These are phyloP conservation scores for Xenopus laevis DNA, from an alignment of 2,113 vertebrate genomes.

Conservation along the genomic window DNA sequence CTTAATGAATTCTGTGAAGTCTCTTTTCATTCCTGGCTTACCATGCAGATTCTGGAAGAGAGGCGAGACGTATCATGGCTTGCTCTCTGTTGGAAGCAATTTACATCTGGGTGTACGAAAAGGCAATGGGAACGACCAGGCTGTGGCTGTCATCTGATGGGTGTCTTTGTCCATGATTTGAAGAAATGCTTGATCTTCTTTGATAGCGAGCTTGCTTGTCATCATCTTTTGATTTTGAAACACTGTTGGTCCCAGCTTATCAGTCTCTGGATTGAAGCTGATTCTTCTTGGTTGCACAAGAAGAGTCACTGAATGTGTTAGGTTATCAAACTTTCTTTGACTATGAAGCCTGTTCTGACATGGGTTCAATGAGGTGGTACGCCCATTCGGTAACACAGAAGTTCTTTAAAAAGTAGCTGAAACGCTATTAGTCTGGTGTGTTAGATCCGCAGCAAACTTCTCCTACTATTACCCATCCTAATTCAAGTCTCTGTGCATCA, in stretches of 20 bases:
- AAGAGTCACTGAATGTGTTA: background rate
- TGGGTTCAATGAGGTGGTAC: too few relatives aligned
- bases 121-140: background rate
- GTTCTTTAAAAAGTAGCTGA: background rate
- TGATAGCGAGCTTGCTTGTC: background rate
- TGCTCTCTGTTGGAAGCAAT: too few relatives aligned
- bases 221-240: background rate
- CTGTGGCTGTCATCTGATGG: background rate
- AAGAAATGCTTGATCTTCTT: background rate
- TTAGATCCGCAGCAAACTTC: background rate
- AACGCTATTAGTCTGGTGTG: background rate
- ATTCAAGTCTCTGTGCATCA: background rate
- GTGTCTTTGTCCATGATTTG: background rate
- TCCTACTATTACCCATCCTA: too few relatives aligned
- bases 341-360: background rate
- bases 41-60: too few relatives aligned
- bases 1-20: too few relatives aligned
- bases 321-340: background rate
- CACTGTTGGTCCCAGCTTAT: background rate
- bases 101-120: background rate
- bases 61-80: too few relatives aligned
- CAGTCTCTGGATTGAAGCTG: background rate
- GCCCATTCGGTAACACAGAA: background rate
- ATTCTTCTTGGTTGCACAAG: background rate
- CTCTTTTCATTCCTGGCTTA: too few relatives aligned